A percentile compares a stretch with the other conserved stretches of the same genome.
phyloP scores from a whole-genome alignment of 2,797 vertebrate species.

The Agapornis canus region DNA sequence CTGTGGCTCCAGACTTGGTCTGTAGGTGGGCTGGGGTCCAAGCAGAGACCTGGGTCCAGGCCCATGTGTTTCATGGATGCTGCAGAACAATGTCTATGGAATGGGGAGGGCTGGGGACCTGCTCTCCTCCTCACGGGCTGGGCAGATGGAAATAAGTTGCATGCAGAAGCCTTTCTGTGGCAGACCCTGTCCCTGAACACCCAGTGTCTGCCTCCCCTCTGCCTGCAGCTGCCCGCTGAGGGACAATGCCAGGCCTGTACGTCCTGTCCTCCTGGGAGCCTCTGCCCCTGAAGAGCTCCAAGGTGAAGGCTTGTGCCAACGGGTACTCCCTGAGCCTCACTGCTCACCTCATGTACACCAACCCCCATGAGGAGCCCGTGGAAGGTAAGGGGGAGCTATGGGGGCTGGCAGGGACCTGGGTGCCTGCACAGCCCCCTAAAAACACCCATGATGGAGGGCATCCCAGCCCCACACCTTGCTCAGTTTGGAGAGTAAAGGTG shows the following conservation, averaged over 20 bases:
- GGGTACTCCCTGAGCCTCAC: constrained; percentile 91
- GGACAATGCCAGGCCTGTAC: constrained; percentile 90
- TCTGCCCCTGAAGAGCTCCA: constrained; percentile 89
- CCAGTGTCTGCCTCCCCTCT: neutral
- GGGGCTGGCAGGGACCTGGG: fast-evolving
- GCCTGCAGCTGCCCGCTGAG: neutral
- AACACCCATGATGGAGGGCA: neutral
- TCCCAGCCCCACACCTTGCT: neutral
- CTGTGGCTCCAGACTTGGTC: neutral
- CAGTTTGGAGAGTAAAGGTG: neutral
- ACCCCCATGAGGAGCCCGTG: constrained; percentile 84
- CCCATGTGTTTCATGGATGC: neutral
- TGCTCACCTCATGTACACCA: constrained; percentile 88
- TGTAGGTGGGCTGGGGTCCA: neutral
- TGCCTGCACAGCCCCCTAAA: neutral
- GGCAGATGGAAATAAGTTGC: neutral
- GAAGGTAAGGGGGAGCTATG: constrained; percentile 81
- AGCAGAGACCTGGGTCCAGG: neutral
- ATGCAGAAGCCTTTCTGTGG: neutral
- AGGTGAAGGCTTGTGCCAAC: constrained; percentile 90
- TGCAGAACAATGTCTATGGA: neutral
- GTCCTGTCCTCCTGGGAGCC: constrained; percentile 89
- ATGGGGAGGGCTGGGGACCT: neutral
- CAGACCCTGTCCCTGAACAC: fast-evolving
- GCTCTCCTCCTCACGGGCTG: neutral